A percentile compares a stretch with the other conserved stretches of the same genome.
These are phyloP conservation scores for Nasonia oneida DNA, from an alignment of 2,888 invertebrate genomes.

Conservation along the genomic window DNA sequence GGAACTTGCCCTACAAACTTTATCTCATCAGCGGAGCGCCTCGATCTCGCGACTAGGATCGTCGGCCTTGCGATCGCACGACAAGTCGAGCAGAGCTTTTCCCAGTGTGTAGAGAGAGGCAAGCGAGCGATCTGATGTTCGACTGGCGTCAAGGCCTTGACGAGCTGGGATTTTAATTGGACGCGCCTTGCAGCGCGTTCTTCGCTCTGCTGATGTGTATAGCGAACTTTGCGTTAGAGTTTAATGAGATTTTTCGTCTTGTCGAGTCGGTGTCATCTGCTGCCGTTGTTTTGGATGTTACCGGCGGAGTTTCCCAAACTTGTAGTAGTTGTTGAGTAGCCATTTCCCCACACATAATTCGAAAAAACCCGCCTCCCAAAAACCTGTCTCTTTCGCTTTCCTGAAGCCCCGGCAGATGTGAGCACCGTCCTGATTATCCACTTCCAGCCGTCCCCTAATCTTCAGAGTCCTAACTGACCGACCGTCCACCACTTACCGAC, in stretches of 20 bases:
- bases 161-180: neutral
- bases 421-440: neutral
- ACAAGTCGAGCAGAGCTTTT: neutral
- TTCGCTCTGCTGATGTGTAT: neutral
- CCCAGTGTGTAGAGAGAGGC: neutral
- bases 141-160: neutral
- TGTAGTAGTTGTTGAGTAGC: neutral
- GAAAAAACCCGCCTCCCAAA: neutral
- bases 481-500: neutral
- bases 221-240: neutral
- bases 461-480: neutral
- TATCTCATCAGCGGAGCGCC: constrained; percentile 42
- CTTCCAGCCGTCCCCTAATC: neutral
- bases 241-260: neutral
- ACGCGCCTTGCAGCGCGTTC: neutral
- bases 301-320: neutral
- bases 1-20: constrained; percentile 45
- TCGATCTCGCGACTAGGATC: neutral
- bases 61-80: constrained; percentile 7
- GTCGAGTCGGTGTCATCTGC: neutral
- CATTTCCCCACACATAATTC: neutral
- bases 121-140: neutral
- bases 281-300: neutral
- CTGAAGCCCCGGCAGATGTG: neutral
- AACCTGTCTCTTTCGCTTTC: neutral